Base-by-base conservation (phyloP, 2,888 invertebrate species). In the Podabrus alpinus region DNA sequence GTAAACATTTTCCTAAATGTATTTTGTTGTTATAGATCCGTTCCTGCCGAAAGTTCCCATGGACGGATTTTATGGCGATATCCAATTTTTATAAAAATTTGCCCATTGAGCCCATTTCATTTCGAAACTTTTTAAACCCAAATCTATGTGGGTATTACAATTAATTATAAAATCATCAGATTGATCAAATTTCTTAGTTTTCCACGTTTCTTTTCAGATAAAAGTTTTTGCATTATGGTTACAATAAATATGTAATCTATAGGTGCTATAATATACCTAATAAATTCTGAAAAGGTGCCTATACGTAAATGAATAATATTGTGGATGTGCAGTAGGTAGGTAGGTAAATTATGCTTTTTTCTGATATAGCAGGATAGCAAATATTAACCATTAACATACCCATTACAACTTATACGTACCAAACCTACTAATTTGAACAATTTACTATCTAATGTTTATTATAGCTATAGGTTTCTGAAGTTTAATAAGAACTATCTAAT, bases 101-200 rank as follows among this genome's bases (percentile, higher is more conserved):
- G n/a, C n/a, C n/a, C n/a, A n/a, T n/a, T n/a, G n/a, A 89, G 88
- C 90, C 90, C 90, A 90, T 90, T 90, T 88, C 90, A 90, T 90
- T 90, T 90, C 90, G 89, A 90, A 21, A 3, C 21, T 7, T 2
- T 21, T 21, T 21, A 7, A 13, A 0, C 29, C 4, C 29, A 29
- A 13, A 13, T 9, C 29, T 13, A 5, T 29, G 13, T 29, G n/a
- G n/a, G 13, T 25, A 25, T 25, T 25, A 3, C 11, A 25, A 25
- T n/a, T n/a, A n/a, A n/a, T n/a, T n/a, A n/a, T n/a, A n/a, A n/a
- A n/a, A n/a, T n/a, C n/a, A n/a, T n/a, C n/a, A n/a, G n/a, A n/a
- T n/a, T n/a, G n/a, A n/a, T n/a, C n/a, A n/a, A n/a, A n/a, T n/a
- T n/a, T n/a, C n/a, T n/a, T n/a, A n/a, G n/a, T n/a, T n/a, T n/a